Percentiles rank a stretch among this genome's conserved stretches.
Conservation (phyloP, 1,140 invertebrate genomes). For the Bilobella aurantiaca region DNA sequence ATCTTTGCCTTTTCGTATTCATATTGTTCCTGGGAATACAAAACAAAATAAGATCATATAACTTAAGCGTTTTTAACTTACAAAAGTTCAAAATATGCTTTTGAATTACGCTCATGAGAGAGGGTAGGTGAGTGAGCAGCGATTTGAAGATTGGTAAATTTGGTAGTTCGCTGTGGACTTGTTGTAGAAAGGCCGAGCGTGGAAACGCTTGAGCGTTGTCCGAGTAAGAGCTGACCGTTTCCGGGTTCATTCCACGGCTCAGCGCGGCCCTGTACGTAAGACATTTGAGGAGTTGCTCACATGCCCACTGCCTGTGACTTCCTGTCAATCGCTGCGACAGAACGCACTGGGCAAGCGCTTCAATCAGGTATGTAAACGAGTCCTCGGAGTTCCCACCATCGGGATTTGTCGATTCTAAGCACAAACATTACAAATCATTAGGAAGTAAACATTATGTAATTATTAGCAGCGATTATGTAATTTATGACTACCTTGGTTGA, state of each 20-base stretch:
- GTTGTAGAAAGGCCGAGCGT: conserved; percentile 44
- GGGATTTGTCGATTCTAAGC: conserved; percentile 23
- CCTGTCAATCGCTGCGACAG: conserved; percentile 45
- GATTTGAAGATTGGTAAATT: conserved; percentile 49
- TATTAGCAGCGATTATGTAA: background rate
- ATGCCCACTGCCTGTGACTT: conserved; percentile 50
- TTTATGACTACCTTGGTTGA: conserved; percentile 39
- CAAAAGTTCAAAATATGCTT: no score
- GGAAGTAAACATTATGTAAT: no score
- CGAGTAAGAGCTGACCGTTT: conserved; percentile 39
- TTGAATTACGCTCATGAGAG: conserved; percentile 29
- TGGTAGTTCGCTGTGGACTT: conserved; percentile 48
- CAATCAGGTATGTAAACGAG: conserved; percentile 47
- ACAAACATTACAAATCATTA: conserved; percentile 11
- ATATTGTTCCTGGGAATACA: conserved; percentile 46
- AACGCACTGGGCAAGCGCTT: conserved; percentile 53
- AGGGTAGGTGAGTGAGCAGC: conserved; percentile 46
- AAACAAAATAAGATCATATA: background rate
- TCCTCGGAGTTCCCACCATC: conserved; percentile 37
- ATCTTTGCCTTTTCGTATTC: conserved; percentile 49
- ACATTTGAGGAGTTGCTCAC: conserved; percentile 46
- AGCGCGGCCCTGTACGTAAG: conserved; percentile 32
- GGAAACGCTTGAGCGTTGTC: conserved; percentile 44
- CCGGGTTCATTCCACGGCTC: conserved; percentile 36
- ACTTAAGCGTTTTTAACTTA: background rate